Evolutionary conservation across 1,140 invertebrate species (phyloP).

Genomic region (Drosophila kepulauana): DNA sequence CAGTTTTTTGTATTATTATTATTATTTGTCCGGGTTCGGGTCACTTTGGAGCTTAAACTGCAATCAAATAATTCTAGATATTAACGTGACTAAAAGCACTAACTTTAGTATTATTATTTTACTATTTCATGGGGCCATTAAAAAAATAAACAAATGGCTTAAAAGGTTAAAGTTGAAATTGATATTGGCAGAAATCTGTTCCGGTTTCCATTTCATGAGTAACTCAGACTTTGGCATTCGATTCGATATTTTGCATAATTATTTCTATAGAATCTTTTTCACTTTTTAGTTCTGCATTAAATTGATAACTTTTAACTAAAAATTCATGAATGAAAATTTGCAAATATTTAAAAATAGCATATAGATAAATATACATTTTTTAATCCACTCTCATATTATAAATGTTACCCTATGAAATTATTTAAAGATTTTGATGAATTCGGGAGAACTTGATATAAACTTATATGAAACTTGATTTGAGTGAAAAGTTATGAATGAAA

Average conservation of each 20-base stretch:
- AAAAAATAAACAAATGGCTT: slow-evolving; percentile 1
- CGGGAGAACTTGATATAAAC: too few species aligned
- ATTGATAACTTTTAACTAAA: too few species aligned
- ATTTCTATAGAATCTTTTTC: too few species aligned
- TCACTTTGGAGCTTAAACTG: slow-evolving; percentile 16
- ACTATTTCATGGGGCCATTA: neutral
- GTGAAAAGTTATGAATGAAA: neutral
- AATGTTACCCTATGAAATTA: too few species aligned
- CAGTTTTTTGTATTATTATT: slow-evolving; percentile 10
- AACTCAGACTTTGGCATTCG: too few species aligned
- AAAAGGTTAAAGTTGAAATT: slow-evolving; percentile 3
- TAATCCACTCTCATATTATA: too few species aligned
- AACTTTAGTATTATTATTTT: neutral
- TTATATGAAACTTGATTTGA: too few species aligned
- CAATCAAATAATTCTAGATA: slow-evolving; percentile 6
- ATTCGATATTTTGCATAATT: too few species aligned
- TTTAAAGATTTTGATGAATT: too few species aligned
- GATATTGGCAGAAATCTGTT: neutral
- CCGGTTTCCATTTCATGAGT: neutral
- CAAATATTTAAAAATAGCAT: too few species aligned
- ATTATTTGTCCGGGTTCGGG: neutral
- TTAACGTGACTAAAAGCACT: neutral
- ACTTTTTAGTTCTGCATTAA: too few species aligned
- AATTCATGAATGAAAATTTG: neutral
- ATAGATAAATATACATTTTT: too few species aligned